phyloP scores from a whole-genome alignment of 1,140 invertebrate genomes.

The Parasteatoda tepidariorum region DNA sequence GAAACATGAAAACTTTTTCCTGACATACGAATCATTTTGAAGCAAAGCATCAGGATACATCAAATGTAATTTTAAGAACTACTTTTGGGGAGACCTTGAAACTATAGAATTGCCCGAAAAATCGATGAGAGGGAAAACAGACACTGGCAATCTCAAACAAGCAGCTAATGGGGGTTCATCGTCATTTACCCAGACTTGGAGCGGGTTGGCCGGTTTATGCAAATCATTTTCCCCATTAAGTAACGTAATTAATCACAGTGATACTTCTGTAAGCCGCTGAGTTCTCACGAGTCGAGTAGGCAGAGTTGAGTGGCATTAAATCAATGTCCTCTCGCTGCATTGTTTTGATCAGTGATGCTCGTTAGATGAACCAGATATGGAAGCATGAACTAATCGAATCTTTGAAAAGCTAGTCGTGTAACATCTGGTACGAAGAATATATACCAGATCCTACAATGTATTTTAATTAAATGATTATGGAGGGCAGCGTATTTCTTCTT shows the following conservation, averaged over 20 bases:
- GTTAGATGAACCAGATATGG: background rate
- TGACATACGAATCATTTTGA: too few species aligned
- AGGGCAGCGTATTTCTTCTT: too few species aligned
- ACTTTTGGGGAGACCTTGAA: too few species aligned
- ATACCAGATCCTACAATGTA: too few species aligned
- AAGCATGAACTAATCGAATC: slow-evolving; percentile 1
- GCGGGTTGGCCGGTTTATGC: slow-evolving; percentile 25
- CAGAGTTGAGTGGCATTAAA: slow-evolving; percentile 1
- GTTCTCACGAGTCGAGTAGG: background rate
- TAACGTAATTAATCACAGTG: slow-evolving; percentile 33
- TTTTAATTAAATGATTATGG: too few species aligned
- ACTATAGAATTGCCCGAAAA: too few species aligned
- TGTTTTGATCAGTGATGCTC: background rate
- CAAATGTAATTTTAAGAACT: too few species aligned
- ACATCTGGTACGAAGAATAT: too few species aligned
- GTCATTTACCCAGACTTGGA: slow-evolving; percentile 1
- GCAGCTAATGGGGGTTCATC: background rate
- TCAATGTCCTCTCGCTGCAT: background rate
- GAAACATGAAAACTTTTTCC: too few species aligned
- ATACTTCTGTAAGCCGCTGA: slow-evolving; percentile 7
- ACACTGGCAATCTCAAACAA: background rate
- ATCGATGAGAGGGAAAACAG: too few species aligned
- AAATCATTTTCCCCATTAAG: slow-evolving; percentile 44
- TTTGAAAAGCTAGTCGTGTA: too few species aligned
- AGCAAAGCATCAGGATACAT: too few species aligned